Conservation (phyloP, 2,113 vertebrate species). For the Scatophagus argus region DNA sequence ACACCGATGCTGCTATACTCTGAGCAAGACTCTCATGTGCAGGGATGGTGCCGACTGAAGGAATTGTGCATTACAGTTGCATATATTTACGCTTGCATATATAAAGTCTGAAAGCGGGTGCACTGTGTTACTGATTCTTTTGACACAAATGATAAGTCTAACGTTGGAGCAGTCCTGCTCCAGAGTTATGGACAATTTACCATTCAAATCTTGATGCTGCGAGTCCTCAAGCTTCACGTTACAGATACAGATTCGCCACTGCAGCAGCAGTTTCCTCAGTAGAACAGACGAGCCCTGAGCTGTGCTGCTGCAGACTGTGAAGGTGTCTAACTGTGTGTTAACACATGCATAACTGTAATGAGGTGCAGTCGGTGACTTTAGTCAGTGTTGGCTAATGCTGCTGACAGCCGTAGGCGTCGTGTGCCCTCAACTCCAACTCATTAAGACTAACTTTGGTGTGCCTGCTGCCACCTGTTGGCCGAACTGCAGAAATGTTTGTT, state of each 20-base stretch:
- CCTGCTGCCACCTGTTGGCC: slow-evolving; percentile 44
- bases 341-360: background rate
- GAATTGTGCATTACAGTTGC: background rate
- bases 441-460: background rate
- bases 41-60: no score
- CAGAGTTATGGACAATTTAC: background rate
- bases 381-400: background rate
- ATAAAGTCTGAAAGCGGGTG: background rate
- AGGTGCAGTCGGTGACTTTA: background rate
- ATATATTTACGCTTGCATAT: background rate
- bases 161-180: background rate
- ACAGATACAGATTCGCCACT: no score
- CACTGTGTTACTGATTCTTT: background rate
- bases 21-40: background rate
- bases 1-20: background rate
- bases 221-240: background rate
- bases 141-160: background rate
- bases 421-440: no score
- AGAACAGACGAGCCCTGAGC: background rate
- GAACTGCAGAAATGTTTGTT: background rate
- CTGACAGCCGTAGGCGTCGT: background rate
- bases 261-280: background rate
- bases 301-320: background rate
- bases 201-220: background rate
- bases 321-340: background rate